A percentile compares a stretch with the other conserved stretches of the same genome.
These are phyloP conservation scores for Corythornis madagascariensis DNA, from an alignment of 2,113 vertebrate species.

Conservation along the genomic window DNA sequence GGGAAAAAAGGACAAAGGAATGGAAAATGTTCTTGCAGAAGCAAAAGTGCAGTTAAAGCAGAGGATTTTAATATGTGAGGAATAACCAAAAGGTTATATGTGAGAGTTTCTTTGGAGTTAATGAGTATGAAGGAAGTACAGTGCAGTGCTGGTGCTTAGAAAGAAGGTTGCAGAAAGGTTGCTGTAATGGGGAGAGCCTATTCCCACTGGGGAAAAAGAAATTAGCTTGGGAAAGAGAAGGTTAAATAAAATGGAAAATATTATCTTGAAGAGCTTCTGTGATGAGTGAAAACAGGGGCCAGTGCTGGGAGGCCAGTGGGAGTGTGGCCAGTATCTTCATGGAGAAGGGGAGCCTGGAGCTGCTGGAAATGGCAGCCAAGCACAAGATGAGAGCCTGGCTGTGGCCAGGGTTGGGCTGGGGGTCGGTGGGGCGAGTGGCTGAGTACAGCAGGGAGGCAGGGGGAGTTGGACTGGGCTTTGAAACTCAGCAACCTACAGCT, in stretches of 20 bases:
- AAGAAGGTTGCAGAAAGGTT: background rate
- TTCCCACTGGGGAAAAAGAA: background rate
- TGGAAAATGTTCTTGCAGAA: background rate
- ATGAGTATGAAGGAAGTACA: background rate
- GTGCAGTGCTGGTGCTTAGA: background rate
- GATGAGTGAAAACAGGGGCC: background rate
- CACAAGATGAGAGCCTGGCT: rapidly evolving
- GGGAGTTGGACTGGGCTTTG: background rate
- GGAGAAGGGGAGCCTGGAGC: background rate
- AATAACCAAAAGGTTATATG: background rate
- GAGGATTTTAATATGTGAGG: background rate
- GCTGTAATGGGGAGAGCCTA: background rate
- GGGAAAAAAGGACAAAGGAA: background rate
- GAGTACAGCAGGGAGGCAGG: background rate
- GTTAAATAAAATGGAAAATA: background rate
- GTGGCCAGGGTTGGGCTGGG: background rate
- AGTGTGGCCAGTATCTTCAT: rapidly evolving
- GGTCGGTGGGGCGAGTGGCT: rapidly evolving
- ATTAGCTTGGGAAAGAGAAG: background rate
- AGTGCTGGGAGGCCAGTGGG: background rate
- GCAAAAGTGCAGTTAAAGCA: background rate
- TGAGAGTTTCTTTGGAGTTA: background rate
- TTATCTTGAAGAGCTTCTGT: background rate
- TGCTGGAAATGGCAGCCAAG: background rate
- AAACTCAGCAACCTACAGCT: background rate